A percentile compares a stretch with the other conserved stretches of the same genome.
Evolutionary conservation across 2,113 vertebrate genomes (phyloP).

Genomic region (Entelurus aequoreus): DNA sequence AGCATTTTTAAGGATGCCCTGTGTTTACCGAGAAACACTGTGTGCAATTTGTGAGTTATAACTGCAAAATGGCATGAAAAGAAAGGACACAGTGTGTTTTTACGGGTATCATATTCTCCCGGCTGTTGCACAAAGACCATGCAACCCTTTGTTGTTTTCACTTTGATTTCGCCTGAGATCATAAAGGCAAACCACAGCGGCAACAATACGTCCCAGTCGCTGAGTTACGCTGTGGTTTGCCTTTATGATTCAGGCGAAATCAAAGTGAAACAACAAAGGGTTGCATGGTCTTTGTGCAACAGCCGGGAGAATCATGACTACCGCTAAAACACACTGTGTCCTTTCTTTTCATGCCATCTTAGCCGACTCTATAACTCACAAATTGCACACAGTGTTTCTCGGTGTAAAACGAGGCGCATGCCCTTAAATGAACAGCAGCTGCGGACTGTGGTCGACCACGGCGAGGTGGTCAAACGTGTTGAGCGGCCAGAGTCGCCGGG

Average conservation of each 20-base stretch:
- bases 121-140: constrained; percentile 29
- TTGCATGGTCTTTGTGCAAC: constrained; percentile 29
- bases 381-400: constrained; percentile 71
- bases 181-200: constrained; percentile 53
- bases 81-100: constrained; percentile 15
- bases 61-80: constrained; percentile 1
- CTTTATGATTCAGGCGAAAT: constrained; percentile 39
- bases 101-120: constrained; percentile 23
- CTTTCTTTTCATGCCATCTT: no score
- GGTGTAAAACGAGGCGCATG: constrained; percentile 35
- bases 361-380: no score
- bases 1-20: background rate
- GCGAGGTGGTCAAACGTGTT: constrained; percentile 71
- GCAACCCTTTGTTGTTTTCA: constrained; percentile 44
- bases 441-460: constrained; percentile 57
- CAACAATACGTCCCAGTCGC: constrained; percentile 45
- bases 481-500: constrained; percentile 52
- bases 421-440: constrained; percentile 73
- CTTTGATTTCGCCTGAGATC: constrained; percentile 52
- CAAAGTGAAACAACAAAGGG: constrained; percentile 51
- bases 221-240: constrained; percentile 41
- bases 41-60: constrained; percentile 17
- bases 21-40: background rate
- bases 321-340: no score
- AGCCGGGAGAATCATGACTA: constrained; percentile 73